Evolutionary conservation across 2,888 invertebrate species (phyloP).

Genomic region (Cyaniris semiargus): DNA sequence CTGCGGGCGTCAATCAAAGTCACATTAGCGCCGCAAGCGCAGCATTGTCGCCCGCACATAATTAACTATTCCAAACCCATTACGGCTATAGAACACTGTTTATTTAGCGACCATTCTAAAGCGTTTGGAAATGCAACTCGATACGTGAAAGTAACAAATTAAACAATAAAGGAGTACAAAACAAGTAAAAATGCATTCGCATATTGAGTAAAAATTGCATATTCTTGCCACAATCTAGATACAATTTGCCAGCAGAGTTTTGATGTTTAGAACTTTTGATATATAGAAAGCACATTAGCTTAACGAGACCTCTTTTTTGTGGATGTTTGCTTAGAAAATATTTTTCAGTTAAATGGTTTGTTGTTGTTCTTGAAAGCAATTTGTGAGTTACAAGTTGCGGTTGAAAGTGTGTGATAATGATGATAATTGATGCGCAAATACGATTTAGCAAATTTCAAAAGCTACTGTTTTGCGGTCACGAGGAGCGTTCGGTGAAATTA

Average conservation of each 20-base stretch:
- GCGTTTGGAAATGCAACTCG: neutral
- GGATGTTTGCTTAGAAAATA: slow-evolving; percentile 4
- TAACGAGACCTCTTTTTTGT: neutral
- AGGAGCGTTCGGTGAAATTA: slow-evolving; percentile 36
- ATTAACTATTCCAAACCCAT: slow-evolving; percentile 6
- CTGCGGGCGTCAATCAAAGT: slow-evolving; percentile 68
- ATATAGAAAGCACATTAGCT: neutral
- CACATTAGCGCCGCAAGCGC: slow-evolving; percentile 55
- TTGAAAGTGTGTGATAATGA: slow-evolving; percentile 62
- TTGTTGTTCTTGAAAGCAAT: neutral
- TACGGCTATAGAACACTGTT: neutral
- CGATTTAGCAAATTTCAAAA: slow-evolving; percentile 60
- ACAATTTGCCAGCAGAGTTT: neutral
- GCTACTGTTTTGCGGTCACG: slow-evolving; percentile 45
- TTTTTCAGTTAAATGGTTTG: neutral
- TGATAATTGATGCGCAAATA: slow-evolving; percentile 61
- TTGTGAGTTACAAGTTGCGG: slow-evolving; percentile 49
- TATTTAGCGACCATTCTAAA: neutral
- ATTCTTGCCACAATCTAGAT: neutral
- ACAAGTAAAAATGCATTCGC: neutral
- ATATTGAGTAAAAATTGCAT: neutral
- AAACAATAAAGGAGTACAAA: too few species aligned
- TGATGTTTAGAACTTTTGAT: neutral
- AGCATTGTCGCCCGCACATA: slow-evolving; percentile 31
- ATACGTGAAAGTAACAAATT: neutral